Percentiles rank a stretch among this genome's conserved stretches.
phyloP scores from a whole-genome alignment of 2,113 vertebrate species.

The Catharus minimus region DNA sequence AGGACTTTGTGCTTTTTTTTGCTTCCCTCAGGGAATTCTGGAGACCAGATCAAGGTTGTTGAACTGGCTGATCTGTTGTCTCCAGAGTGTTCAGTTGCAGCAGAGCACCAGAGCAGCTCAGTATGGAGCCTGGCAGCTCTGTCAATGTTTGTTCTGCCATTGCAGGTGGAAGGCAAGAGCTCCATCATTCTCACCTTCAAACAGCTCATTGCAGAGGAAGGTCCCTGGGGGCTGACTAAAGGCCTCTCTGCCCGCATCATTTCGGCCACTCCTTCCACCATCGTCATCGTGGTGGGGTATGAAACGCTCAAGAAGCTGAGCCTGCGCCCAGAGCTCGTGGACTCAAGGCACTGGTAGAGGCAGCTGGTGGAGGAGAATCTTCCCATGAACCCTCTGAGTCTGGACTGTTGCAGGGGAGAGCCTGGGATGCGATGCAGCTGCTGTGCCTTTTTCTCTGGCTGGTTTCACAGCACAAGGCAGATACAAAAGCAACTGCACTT shows the following conservation, averaged over 20 bases:
- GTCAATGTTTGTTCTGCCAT: not conserved
- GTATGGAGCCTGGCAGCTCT: not conserved
- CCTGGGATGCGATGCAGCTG: not conserved
- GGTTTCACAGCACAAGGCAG: not conserved
- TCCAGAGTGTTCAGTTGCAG: not conserved
- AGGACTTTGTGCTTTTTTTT: not conserved
- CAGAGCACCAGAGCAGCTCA: not conserved
- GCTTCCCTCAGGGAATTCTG: not conserved
- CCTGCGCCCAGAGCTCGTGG: conserved; percentile 87
- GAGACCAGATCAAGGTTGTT: not conserved
- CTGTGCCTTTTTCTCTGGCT: not conserved
- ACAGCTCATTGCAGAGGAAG: conserved; percentile 92
- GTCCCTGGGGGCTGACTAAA: conserved; percentile 88
- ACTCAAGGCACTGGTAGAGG: conserved; percentile 90
- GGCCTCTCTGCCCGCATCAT: conserved; percentile 94
- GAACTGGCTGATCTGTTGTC: not conserved
- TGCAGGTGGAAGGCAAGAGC: conserved; percentile 90
- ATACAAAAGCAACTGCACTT: not conserved
- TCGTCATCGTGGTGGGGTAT: conserved; percentile 94
- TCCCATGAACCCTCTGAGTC: not conserved
- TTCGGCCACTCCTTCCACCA: conserved; percentile 88
- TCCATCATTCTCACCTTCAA: conserved; percentile 90
- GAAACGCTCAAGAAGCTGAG: conserved; percentile 97
- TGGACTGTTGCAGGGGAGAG: not conserved
- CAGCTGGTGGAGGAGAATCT: not conserved